Conservation (phyloP, 2,797 vertebrate species). For the Cynodonichthys magdalenae region DNA sequence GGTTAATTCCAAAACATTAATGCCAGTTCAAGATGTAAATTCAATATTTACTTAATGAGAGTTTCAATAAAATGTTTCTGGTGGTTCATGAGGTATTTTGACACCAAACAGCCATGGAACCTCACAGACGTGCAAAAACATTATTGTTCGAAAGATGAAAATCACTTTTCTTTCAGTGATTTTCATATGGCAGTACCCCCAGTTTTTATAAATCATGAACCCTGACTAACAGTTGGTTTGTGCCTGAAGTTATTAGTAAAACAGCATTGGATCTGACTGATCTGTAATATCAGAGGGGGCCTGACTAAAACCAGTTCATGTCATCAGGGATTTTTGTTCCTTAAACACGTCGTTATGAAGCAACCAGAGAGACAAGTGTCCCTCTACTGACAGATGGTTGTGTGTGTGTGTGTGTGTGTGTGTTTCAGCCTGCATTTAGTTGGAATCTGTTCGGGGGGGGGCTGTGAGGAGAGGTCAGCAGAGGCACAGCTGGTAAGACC, state of each 20-base stretch:
- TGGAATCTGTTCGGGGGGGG: constrained; percentile 45
- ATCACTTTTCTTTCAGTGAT: too few relatives aligned
- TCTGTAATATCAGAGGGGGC: constrained; percentile 18
- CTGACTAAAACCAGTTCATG: constrained; percentile 39
- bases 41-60: too few relatives aligned
- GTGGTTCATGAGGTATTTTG: too few relatives aligned
- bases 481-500: constrained; percentile 83
- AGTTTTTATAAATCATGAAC: too few relatives aligned
- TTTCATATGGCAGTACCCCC: too few relatives aligned
- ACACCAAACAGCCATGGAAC: too few relatives aligned
- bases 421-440: constrained; percentile 42
- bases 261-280: constrained; percentile 15
- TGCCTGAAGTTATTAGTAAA: not conserved
- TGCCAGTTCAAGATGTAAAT: too few relatives aligned
- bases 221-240: too few relatives aligned
- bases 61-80: too few relatives aligned
- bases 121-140: too few relatives aligned
- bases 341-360: constrained; percentile 42
- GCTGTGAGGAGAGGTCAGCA: constrained; percentile 68
- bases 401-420: constrained; percentile 31
- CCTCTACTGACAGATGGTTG: constrained; percentile 69
- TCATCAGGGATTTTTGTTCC: constrained; percentile 44
- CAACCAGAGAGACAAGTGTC: constrained; percentile 57
- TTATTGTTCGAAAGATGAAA: too few relatives aligned
- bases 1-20: too few relatives aligned